Base-by-base conservation (phyloP, 2,113 vertebrate species). In the Setophaga coronata region DNA sequence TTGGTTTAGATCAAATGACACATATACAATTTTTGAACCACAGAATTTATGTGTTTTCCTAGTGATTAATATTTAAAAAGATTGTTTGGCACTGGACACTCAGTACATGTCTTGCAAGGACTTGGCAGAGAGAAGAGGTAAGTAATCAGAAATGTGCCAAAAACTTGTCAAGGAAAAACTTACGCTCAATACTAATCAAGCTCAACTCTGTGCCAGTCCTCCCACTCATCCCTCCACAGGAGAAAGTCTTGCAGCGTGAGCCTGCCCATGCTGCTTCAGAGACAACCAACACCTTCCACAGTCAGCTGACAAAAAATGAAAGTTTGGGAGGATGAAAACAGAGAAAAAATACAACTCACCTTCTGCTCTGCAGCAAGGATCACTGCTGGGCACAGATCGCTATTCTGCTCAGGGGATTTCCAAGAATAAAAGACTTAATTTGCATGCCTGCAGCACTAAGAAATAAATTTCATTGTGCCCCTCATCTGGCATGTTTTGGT, bases 161-260 rank as follows among this genome's bases (percentile, higher is more conserved):
- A 86, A 94, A 89, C 89, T 86, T 95, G 94, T 95, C 97, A 97
- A 86, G 81, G 69, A 90, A 96, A 97, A 91, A 74, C 90, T 97
- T 94, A 86, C 8, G 0, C 94, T 96, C 96, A 94, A 87, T 97
- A 96, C 90, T 95, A 97, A 97, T 96, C 95, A 97, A 95, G 93
- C 91, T 90, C 89, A 92, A 60, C 93, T 94, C 90, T 87, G 78
- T 85, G 90, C 92, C 93, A 97, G 91, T 96, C 91, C 91, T 96
- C 89, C 92, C 85, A 91, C 81, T 95, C 90, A 91, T 84, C 90
- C 66, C 89, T 91, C 73, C 83, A 87, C 65, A 50, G 65, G 70
- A 82, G 64, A 94, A 77, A 96, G 89, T 50, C 81, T 94, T 96
- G 77, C 90, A 83, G 87, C 16, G 0, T 69, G 82, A 95, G 77